Evolutionary conservation across 2,888 invertebrate genomes (phyloP).

Genomic region (Limnephilus auricula): DNA sequence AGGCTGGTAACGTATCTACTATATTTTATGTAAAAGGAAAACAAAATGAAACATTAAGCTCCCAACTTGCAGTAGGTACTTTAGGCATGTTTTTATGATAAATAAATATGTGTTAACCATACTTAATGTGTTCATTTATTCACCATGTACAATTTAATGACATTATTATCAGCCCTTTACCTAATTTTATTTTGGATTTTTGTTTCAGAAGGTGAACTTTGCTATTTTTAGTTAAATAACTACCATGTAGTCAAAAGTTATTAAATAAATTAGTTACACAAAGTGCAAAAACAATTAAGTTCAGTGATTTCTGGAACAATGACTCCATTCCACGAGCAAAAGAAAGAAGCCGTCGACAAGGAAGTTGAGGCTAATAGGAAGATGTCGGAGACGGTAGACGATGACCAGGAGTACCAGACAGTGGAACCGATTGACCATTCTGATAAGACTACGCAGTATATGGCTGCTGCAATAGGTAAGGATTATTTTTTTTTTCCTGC

Average conservation of each 20-base stretch:
- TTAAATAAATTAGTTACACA: not conserved
- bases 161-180: no score
- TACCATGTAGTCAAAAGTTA: not conserved
- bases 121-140: no score
- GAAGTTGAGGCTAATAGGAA: constrained; percentile 14
- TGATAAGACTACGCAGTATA: constrained; percentile 75
- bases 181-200: no score
- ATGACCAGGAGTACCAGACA: constrained; percentile 15
- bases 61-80: no score
- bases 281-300: not conserved
- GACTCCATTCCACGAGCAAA: constrained; percentile 49
- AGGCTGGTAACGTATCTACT: no score
- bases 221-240: not conserved
- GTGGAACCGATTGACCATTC: constrained; percentile 67
- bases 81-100: no score
- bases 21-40: no score
- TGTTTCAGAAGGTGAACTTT: not conserved
- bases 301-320: constrained; percentile 42
- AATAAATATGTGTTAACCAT: no score
- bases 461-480: constrained; percentile 75
- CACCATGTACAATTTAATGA: no score
- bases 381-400: not conserved
- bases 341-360: constrained; percentile 21
- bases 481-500: not conserved
- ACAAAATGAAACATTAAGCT: no score